Conservation (phyloP, 2,888 invertebrate genomes). For the Platycheirus albimanus region DNA sequence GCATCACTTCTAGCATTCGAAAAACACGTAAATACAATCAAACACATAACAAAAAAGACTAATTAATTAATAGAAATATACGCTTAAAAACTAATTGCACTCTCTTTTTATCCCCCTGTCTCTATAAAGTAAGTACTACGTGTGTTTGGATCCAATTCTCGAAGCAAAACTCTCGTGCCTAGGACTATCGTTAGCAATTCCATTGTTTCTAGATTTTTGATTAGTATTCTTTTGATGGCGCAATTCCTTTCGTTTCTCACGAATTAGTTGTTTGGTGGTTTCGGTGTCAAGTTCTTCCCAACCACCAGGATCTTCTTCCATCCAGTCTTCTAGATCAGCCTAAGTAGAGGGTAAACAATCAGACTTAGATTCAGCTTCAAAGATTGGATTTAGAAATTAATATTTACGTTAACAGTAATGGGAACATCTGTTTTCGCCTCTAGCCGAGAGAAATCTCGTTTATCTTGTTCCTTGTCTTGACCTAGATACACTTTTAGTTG, state of each 20-base stretch:
- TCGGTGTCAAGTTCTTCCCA: conserved; percentile 84
- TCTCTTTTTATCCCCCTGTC: background rate
- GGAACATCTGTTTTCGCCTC: conserved; percentile 83
- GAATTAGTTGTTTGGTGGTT: conserved; percentile 81
- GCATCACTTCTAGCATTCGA: background rate
- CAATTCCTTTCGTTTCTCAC: conserved; percentile 82
- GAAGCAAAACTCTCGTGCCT: conserved; percentile 56
- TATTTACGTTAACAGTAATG: conserved; percentile 81
- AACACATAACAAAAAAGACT: conserved; percentile 3
- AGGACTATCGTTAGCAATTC: conserved; percentile 68
- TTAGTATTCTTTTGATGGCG: conserved; percentile 79
- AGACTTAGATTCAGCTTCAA: too few relatives aligned
- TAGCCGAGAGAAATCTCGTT: conserved; percentile 82
- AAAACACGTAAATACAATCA: conserved; percentile 1
- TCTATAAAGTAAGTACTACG: conserved; percentile 44
- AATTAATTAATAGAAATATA: conserved; percentile 5
- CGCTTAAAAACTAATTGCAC: conserved; percentile 39
- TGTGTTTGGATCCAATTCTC: conserved; percentile 42
- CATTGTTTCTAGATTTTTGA: conserved; percentile 62
- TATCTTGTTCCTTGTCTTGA: conserved; percentile 77
- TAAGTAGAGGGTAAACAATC: conserved; percentile 65
- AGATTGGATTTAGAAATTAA: too few relatives aligned
- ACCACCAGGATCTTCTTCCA: conserved; percentile 83
- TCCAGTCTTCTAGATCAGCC: conserved; percentile 85
- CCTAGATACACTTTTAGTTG: conserved; percentile 85